phyloP scores from a whole-genome alignment of 2,797 vertebrate species.

The Pyrocephalus nanus region DNA sequence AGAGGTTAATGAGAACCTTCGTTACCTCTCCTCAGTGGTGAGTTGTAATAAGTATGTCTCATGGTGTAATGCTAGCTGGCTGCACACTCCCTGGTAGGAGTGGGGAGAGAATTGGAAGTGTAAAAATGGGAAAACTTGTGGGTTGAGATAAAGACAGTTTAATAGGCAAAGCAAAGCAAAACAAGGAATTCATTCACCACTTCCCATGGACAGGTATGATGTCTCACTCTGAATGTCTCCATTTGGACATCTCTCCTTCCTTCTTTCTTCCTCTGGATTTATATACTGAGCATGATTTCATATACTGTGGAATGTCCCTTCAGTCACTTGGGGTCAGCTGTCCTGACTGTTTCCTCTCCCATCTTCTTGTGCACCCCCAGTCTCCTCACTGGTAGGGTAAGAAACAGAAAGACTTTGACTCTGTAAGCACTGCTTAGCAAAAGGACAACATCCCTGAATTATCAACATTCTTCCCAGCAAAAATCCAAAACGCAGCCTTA shows the following conservation, averaged over 20 bases:
- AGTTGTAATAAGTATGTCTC: background rate
- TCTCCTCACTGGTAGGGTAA: background rate
- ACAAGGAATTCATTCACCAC: background rate
- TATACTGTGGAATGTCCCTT: background rate
- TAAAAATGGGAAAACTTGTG: background rate
- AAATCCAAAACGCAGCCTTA: too few species aligned
- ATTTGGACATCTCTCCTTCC: background rate
- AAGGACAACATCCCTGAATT: background rate
- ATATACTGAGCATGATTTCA: background rate
- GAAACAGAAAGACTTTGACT: background rate
- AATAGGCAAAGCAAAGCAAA: background rate
- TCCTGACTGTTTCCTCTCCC: background rate
- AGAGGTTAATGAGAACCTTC: background rate
- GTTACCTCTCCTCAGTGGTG: background rate
- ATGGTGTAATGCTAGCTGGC: background rate
- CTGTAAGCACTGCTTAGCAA: background rate
- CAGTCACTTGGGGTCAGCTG: background rate
- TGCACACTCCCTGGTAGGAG: background rate
- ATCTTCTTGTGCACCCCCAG: background rate
- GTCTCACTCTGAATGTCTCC: background rate
- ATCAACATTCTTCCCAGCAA: background rate
- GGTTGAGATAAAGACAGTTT: background rate
- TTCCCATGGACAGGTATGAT: background rate
- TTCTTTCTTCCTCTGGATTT: background rate
- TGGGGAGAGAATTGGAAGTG: background rate